These are phyloP conservation scores for Lasioglossum albipes DNA, from an alignment of 1,140 invertebrate genomes.

Conservation along the genomic window DNA sequence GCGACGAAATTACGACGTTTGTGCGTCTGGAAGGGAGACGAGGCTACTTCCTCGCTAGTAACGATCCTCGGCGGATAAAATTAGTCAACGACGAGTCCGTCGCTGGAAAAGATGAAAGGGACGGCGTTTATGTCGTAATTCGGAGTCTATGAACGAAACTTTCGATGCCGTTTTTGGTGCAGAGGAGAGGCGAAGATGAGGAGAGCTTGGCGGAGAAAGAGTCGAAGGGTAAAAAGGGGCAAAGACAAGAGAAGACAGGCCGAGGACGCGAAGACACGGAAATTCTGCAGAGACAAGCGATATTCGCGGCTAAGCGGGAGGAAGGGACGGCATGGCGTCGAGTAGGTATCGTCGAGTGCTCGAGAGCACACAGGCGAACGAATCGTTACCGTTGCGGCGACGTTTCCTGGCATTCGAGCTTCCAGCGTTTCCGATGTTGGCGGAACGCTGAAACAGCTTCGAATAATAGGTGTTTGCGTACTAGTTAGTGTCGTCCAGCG, in stretches of 20 bases:
- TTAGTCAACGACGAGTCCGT: too few relatives aligned
- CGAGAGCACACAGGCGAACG: constrained; percentile 4
- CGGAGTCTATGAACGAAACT: too few relatives aligned
- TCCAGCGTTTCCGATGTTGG: background rate
- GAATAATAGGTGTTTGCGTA: background rate
- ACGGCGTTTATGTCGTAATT: too few relatives aligned
- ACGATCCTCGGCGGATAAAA: too few relatives aligned
- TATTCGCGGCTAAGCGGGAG: constrained; percentile 46
- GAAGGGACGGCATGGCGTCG: constrained; percentile 17
- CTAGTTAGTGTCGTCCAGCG: background rate
- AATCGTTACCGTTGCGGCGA: constrained; percentile 21
- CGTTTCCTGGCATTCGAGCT: background rate
- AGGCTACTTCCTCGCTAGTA: too few relatives aligned
- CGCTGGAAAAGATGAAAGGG: too few relatives aligned
- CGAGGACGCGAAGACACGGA: constrained; percentile 28
- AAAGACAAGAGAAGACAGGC: background rate
- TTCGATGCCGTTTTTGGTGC: too few relatives aligned
- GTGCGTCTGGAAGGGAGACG: too few relatives aligned
- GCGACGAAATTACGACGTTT: too few relatives aligned
- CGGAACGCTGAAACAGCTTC: background rate
- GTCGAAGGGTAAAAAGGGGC: background rate
- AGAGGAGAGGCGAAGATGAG: too few relatives aligned
- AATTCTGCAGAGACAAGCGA: constrained; percentile 55
- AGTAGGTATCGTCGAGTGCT: constrained; percentile 15
- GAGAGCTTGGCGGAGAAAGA: background rate